Evolutionary conservation across 2,797 vertebrate species (phyloP), one percentile per base, ranked within the genome.

Genomic region (Vespertilio murinus): DNA sequence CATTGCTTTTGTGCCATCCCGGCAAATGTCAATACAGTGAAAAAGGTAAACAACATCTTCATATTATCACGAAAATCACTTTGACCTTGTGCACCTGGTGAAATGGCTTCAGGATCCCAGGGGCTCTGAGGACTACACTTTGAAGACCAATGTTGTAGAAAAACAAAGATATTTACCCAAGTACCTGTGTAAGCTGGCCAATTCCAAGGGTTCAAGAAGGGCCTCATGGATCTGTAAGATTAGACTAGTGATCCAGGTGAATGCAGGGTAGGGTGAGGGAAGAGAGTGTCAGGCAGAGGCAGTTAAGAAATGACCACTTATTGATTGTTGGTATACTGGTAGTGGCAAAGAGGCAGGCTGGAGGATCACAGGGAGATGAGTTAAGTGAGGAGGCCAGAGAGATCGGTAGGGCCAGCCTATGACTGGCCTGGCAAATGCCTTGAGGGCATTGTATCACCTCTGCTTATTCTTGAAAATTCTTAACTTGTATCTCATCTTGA

Each of bases 401-500:
- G 17, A 5, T 22, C 20, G 67, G 67, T 65, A 54, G 28, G 6
- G 33, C 22, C 38, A 42, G 74, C 28, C 38, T 49, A 38, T 18
- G 33, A 88, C 38, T 10, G 64, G 52, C 22, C 40, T 88, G 77
- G 49, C 12, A 64, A 81, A 38, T 40, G 20, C 33, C 74, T 11
- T 22, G 23, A 70, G 64, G 8, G 11, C n/a, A 59, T 52, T 17
- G 49, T 52, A 52, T 52, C 16, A 1, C 49, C 16, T 52, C 49
- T 52, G 49, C 17, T 52, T 52, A 52, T 52, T 61, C 38, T 47
- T 93, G 25, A 88, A 88, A 69, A 69, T 54, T 10, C 33, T 82
- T 49, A 45, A 80, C n/a, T 35, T 49, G 71, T 92, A 90, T 90
- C 67, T 84, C 54, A 88, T 81, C 18, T 59, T 69, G 30, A 95